Percentiles rank a stretch among this genome's conserved stretches.
Evolutionary conservation across 2,888 invertebrate genomes (phyloP).

Genomic region (Zhengitettix transpicula): DNA sequence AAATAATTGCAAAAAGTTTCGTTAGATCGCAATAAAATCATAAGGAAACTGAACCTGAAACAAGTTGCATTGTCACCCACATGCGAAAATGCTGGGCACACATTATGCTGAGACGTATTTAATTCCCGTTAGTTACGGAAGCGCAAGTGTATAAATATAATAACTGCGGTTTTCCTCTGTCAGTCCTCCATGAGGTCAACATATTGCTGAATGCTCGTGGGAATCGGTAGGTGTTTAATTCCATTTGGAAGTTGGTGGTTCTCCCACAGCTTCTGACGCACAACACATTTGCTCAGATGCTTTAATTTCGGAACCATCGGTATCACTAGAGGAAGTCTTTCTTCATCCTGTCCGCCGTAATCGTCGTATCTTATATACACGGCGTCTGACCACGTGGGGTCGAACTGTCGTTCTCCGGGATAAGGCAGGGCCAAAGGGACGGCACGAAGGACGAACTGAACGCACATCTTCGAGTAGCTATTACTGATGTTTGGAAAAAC

Average conservation of each 20-base stretch:
- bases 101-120: too few relatives aligned
- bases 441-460: conserved; percentile 34
- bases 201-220: neutral
- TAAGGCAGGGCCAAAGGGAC: conserved; percentile 32
- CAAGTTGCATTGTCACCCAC: too few relatives aligned
- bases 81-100: too few relatives aligned
- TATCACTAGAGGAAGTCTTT: conserved; percentile 32
- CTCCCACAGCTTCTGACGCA: conserved; percentile 44
- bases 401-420: neutral
- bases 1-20: too few relatives aligned
- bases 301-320: conserved; percentile 49
- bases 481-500: neutral
- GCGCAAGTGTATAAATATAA: too few relatives aligned
- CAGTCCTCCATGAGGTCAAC: neutral
- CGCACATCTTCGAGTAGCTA: neutral
- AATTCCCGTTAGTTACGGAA: too few relatives aligned
- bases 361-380: neutral
- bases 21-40: too few relatives aligned
- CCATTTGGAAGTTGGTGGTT: conserved; percentile 62
- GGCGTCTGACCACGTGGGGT: neutral
- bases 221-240: neutral
- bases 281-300: conserved; percentile 55
- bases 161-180: neutral
- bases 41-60: too few relatives aligned
- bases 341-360: neutral